Evolutionary conservation across 1,140 invertebrate genomes (phyloP).

Genomic region (Bombus superbus): DNA sequence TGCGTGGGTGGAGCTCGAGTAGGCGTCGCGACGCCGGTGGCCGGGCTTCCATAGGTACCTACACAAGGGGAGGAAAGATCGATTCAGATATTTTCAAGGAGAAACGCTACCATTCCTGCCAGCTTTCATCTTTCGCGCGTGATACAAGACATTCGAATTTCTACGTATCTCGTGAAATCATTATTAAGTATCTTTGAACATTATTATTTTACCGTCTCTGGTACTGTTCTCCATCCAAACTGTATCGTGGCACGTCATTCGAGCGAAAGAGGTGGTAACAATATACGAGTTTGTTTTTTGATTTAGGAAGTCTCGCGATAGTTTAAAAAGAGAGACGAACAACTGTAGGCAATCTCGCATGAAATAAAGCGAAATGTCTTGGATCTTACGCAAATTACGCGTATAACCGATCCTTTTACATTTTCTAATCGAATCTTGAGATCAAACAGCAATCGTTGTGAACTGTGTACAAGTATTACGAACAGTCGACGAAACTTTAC

Average conservation of each 20-base stretch:
- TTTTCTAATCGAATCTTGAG: neutral
- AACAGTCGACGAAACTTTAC: neutral
- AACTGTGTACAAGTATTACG: too few species aligned
- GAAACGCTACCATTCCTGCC: conserved; percentile 45
- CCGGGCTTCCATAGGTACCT: conserved; percentile 59
- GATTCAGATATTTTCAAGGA: conserved; percentile 57
- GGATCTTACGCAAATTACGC: neutral
- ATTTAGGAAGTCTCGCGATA: neutral
- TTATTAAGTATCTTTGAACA: neutral
- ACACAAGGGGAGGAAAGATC: conserved; percentile 47
- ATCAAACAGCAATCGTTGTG: neutral
- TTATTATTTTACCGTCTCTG: neutral
- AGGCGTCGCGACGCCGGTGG: conserved; percentile 63
- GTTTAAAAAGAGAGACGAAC: too few species aligned
- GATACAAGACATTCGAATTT: neutral
- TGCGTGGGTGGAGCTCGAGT: conserved; percentile 65
- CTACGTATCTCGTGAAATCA: neutral
- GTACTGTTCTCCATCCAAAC: neutral
- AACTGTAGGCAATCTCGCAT: too few species aligned
- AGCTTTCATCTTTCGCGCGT: conserved; percentile 10
- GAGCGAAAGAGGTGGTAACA: accelerated
- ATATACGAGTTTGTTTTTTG: neutral
- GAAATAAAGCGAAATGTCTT: neutral
- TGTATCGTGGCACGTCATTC: neutral
- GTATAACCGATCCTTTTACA: neutral